Base-by-base conservation (phyloP, 1,140 invertebrate species). In the Leptonema lineaticorne region DNA sequence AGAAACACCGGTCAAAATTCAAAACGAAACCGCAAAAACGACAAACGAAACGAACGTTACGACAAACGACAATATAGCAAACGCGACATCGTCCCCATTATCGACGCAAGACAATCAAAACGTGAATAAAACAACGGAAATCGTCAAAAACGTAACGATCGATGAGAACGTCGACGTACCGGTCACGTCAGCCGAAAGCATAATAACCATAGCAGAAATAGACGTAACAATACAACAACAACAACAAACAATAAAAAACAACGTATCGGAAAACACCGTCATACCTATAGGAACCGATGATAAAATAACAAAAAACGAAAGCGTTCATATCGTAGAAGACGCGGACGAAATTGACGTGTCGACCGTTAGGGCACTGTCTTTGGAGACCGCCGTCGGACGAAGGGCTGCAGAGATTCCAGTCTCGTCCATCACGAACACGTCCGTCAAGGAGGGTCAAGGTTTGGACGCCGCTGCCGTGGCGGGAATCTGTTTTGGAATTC, bases 401-500 rank as follows among this genome's bases (percentile, higher is more conserved):
- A 45, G 67, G 28, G 70, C 63, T 7, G 63, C 62, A 11, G 66
- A 64, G n/a, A 27, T 27, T 28, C 56, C 33, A 5, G n/a, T 45
- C n/a, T 11, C 30, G 2, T 16, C 11, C 2, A 20, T 16, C 6
- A 24, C 62, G 14, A 16, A 24, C 26, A 22, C 45, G 6, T 7
- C n/a, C n/a, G 22, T 27, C 45, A 9, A 18, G 5, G 53, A 37
- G 14, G n/a, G n/a, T n/a, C 29, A 41, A 1, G 67, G 79, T 1
- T 80, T 90, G 74, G 87, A 89, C 73, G 88, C 88, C 22, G 89
- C 87, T 1, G 86, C 85, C 41, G 90, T 91, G 68, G 89, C 88
- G 16, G 88, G 88, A 41, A 90, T 89, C 69, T 89, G 88, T 48
- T 85, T 91, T 63, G 88, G 87, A 20, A 86, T 86, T 63, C 78